These are phyloP conservation scores for Oxygymnocypris stewartii DNA, from an alignment of 2,113 vertebrate species.

Conservation along the genomic window DNA sequence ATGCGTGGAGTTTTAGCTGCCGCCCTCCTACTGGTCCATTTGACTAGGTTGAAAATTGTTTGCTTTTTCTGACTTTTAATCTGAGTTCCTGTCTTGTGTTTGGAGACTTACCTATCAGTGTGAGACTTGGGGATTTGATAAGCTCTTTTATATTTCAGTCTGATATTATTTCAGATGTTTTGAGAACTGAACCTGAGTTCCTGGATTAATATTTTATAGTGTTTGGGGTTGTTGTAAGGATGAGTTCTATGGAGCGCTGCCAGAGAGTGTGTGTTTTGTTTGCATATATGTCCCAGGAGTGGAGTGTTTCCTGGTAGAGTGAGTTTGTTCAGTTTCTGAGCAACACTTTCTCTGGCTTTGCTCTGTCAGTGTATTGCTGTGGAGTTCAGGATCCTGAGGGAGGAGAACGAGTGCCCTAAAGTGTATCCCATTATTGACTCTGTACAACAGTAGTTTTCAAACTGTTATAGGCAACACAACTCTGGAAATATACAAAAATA, in stretches of 20 bases:
- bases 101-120: neutral
- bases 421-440: neutral
- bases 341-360: conserved; percentile 4
- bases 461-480: neutral
- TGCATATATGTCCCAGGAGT: conserved; percentile 27
- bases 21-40: neutral
- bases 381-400: too few species aligned
- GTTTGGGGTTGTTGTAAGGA: conserved; percentile 27
- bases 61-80: neutral
- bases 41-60: neutral
- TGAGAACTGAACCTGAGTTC: conserved; percentile 28
- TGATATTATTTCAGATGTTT: conserved; percentile 29
- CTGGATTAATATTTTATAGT: conserved; percentile 42
- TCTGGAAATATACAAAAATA: neutral
- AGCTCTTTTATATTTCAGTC: conserved; percentile 24
- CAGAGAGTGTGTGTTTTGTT: conserved; percentile 22
- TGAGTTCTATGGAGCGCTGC: conserved; percentile 18
- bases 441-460: neutral
- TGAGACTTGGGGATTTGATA: conserved; percentile 12
- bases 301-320: conserved; percentile 26
- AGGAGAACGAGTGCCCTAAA: neutral
- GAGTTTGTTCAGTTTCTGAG: conserved; percentile 31
- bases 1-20: neutral
- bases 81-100: conserved; percentile 3
- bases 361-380: neutral